Evolutionary conservation across 2,888 invertebrate genomes (phyloP).

Genomic region (Trichogramma dendrolimi): DNA sequence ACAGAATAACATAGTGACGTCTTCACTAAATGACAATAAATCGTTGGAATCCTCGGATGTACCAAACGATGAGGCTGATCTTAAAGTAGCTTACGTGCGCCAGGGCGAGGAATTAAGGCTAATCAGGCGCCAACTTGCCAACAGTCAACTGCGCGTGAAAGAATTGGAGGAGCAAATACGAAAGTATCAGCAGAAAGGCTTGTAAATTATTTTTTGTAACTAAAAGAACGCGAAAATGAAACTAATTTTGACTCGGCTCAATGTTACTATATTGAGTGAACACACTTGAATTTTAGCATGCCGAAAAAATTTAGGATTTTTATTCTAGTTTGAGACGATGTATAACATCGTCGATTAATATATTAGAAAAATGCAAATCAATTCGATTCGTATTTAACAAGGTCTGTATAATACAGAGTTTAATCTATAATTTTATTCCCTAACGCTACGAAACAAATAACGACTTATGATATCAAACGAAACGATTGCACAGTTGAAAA

Average conservation of each 20-base stretch:
- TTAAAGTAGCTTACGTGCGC: slow-evolving; percentile 70
- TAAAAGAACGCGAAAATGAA: slow-evolving; percentile 7
- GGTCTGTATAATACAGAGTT: slow-evolving; percentile 4
- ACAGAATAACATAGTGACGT: slow-evolving; percentile 44
- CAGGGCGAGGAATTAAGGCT: slow-evolving; percentile 77
- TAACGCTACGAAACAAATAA: too few relatives aligned
- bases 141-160: slow-evolving; percentile 74
- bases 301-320: slow-evolving; percentile 13
- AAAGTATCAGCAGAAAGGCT: slow-evolving; percentile 41
- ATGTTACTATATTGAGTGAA: slow-evolving; percentile 1
- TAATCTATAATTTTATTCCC: slow-evolving; percentile 5
- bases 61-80: slow-evolving; percentile 55
- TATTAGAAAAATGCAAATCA: not conserved
- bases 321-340: slow-evolving; percentile 11
- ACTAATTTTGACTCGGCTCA: slow-evolving; percentile 6
- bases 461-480: not conserved
- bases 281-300: not conserved
- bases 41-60: slow-evolving; percentile 42
- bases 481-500: slow-evolving; percentile 10
- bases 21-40: slow-evolving; percentile 45
- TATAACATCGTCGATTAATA: slow-evolving; percentile 11
- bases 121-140: slow-evolving; percentile 71
- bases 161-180: slow-evolving; percentile 75
- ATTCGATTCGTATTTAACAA: too few relatives aligned
- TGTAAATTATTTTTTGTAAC: slow-evolving; percentile 17